Evolutionary conservation across 2,797 vertebrate genomes (phyloP).

Genomic region (Ciconia nigra): DNA sequence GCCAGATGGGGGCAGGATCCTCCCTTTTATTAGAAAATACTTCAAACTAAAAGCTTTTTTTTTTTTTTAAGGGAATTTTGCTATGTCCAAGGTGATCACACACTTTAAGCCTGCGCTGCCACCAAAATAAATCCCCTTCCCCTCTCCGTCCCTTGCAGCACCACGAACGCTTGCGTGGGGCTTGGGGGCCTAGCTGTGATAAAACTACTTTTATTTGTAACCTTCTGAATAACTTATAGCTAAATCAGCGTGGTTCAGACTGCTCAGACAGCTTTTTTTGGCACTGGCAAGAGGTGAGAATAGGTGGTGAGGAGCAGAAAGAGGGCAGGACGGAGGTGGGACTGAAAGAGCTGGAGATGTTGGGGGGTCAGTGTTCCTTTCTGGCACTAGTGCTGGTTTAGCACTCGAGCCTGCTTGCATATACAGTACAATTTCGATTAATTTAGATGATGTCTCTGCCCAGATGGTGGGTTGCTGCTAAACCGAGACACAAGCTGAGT

Average conservation of each 20-base stretch:
- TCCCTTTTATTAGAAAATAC: neutral
- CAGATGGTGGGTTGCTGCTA: neutral
- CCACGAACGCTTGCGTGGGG: rapidly evolving
- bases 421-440: neutral
- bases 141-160: neutral
- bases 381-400: neutral
- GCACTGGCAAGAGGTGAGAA: neutral
- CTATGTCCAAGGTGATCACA: neutral
- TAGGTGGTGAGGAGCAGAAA: neutral
- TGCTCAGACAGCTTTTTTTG: neutral
- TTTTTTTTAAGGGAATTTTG: neutral
- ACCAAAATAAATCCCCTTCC: neutral
- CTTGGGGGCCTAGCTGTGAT: neutral
- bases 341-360: neutral
- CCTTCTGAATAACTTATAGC: neutral
- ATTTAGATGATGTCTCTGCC: neutral
- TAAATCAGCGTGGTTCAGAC: neutral
- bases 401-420: neutral
- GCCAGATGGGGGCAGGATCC: slow-evolving; percentile 37
- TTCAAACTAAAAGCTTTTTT: neutral
- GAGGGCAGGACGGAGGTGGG: too few species aligned
- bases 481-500: neutral
- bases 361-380: neutral
- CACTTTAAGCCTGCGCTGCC: rapidly evolving
- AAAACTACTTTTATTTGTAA: neutral